Percentiles rank a stretch among this genome's conserved stretches.
Evolutionary conservation across 2,113 vertebrate genomes (phyloP).

Genomic region (Sylvietta virens): DNA sequence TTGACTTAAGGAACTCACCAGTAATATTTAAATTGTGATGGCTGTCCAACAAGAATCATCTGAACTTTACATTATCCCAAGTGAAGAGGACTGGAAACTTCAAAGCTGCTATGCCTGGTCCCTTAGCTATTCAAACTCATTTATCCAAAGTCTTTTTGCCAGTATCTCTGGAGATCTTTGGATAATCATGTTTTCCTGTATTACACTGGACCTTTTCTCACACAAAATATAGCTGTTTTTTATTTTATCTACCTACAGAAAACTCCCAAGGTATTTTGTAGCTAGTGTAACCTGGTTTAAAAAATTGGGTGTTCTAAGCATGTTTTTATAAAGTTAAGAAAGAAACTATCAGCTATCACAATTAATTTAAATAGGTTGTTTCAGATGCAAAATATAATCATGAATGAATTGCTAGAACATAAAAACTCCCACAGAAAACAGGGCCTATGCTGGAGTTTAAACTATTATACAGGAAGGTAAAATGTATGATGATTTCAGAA

Average conservation of each 20-base stretch:
- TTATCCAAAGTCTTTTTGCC: slow-evolving; percentile 7
- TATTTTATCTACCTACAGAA: not conserved
- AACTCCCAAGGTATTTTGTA: not conserved
- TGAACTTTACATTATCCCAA: not conserved
- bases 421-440: not conserved
- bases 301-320: not conserved
- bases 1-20: not conserved
- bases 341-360: not conserved
- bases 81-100: not conserved
- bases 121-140: not conserved
- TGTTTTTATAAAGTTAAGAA: not conserved
- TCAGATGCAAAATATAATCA: not conserved
- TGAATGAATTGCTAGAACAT: not conserved
- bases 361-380: not conserved
- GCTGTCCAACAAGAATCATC: not conserved
- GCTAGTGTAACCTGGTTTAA: not conserved
- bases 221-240: not conserved
- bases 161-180: not conserved
- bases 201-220: not conserved
- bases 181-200: not conserved
- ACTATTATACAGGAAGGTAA: not conserved
- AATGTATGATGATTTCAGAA: not conserved
- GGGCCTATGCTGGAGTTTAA: not conserved
- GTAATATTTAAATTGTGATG: not conserved
- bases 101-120: not conserved